These are phyloP conservation scores for Erynnis tages DNA, from an alignment of 2,888 invertebrate species.

Conservation along the genomic window DNA sequence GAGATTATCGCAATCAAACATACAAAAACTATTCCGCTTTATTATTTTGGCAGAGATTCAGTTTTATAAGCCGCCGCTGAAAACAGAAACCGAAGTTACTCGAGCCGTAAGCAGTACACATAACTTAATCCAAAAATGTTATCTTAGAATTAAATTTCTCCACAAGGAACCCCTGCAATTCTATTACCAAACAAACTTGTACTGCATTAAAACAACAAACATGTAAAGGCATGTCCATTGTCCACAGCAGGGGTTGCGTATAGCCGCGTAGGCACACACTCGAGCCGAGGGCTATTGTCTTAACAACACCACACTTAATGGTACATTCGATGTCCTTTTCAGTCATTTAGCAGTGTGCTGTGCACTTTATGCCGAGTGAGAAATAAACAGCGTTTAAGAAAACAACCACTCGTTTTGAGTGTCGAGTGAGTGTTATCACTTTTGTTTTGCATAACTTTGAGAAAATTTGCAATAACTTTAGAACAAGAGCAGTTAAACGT, in stretches of 20 bases:
- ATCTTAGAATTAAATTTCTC: slow-evolving; percentile 15
- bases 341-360: slow-evolving; percentile 28
- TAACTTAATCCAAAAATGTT: too few species aligned
- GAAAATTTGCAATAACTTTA: too few species aligned
- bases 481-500: too few species aligned
- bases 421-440: not conserved
- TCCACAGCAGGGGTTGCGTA: slow-evolving; percentile 18
- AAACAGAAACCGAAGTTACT: too few species aligned
- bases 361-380: slow-evolving; percentile 22
- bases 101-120: too few species aligned
- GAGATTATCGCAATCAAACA: too few species aligned
- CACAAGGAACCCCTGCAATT: slow-evolving; percentile 11
- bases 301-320: slow-evolving; percentile 32
- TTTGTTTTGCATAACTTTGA: too few species aligned
- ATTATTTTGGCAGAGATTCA: too few species aligned
- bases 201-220: slow-evolving; percentile 24
- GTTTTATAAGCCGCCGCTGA: too few species aligned
- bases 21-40: too few species aligned
- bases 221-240: slow-evolving; percentile 23
- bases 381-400: slow-evolving; percentile 14
- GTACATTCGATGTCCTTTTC: slow-evolving; percentile 31
- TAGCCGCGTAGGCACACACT: slow-evolving; percentile 21
- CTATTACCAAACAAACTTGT: slow-evolving; percentile 14
- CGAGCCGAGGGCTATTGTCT: slow-evolving; percentile 32
- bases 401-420: slow-evolving; percentile 5